Evolutionary conservation across 2,113 vertebrate genomes (phyloP).

Genomic region (Terrapene triunguis): DNA sequence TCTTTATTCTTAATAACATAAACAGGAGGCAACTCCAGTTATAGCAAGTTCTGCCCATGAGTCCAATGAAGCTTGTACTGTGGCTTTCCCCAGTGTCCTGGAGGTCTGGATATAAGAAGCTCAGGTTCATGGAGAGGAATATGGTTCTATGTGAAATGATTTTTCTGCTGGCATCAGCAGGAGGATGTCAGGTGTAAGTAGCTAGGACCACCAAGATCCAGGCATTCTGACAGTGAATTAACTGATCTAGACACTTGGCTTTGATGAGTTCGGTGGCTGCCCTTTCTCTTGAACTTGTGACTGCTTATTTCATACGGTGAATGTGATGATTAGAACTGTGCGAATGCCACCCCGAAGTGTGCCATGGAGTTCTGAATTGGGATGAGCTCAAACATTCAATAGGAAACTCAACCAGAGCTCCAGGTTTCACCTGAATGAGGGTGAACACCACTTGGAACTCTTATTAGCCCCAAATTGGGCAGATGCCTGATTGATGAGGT

Average conservation of each 20-base stretch:
- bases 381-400: not conserved
- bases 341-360: not conserved
- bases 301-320: rapidly evolving
- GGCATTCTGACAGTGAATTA: not conserved
- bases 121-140: not conserved
- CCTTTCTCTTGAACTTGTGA: not conserved
- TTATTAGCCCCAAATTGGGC: not conserved
- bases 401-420: not conserved
- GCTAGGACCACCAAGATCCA: not conserved
- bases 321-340: not conserved
- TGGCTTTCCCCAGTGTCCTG: not conserved
- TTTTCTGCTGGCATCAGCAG: not conserved
- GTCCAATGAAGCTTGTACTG: not conserved
- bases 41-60: not conserved
- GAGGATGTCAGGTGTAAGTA: not conserved
- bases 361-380: not conserved
- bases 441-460: not conserved
- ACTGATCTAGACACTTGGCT: not conserved
- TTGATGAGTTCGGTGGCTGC: not conserved
- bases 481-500: not conserved
- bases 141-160: not conserved
- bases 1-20: not conserved
- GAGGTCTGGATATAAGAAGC: not conserved
- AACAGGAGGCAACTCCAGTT: not conserved
- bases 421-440: not conserved